These are phyloP conservation scores for Drosophila fulvimacula DNA, from an alignment of 2,888 invertebrate genomes.

Conservation along the genomic window DNA sequence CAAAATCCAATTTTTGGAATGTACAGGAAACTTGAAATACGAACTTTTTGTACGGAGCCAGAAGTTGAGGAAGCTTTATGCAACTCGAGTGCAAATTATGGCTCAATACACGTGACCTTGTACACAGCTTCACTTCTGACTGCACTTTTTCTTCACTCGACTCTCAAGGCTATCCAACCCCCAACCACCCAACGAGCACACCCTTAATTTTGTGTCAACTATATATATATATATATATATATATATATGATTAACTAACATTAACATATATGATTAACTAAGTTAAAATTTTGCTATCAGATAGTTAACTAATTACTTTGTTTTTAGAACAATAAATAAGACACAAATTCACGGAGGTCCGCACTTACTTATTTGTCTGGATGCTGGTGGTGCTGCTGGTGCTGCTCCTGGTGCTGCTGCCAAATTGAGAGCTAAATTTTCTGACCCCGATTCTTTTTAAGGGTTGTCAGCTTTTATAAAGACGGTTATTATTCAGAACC, in stretches of 20 bases:
- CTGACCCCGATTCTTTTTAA: slow-evolving; percentile 10
- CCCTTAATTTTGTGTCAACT: background rate
- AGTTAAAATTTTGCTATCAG: background rate
- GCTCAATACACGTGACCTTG: slow-evolving; percentile 36
- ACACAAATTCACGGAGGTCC: slow-evolving; percentile 13
- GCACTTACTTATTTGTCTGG: slow-evolving; percentile 4
- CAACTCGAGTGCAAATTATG: background rate
- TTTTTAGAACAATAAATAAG: background rate
- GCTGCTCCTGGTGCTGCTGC: slow-evolving; percentile 3
- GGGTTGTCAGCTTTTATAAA: slow-evolving; percentile 18
- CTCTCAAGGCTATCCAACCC: slow-evolving; percentile 7
- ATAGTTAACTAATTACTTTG: background rate
- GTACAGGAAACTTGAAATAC: background rate
- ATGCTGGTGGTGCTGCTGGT: slow-evolving; percentile 9
- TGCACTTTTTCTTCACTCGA: slow-evolving; percentile 20
- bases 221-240: background rate
- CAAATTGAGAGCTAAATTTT: slow-evolving; percentile 9
- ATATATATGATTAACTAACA: too few species aligned
- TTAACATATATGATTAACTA: too few species aligned
- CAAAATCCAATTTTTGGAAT: background rate
- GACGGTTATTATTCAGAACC: too few species aligned
- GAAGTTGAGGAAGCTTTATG: slow-evolving; percentile 1
- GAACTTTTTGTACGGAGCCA: background rate
- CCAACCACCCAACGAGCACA: background rate
- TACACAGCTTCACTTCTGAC: slow-evolving; percentile 11